Conservation (phyloP, 64 coral and sea anemone species). For the Montipora cactus region DNA sequence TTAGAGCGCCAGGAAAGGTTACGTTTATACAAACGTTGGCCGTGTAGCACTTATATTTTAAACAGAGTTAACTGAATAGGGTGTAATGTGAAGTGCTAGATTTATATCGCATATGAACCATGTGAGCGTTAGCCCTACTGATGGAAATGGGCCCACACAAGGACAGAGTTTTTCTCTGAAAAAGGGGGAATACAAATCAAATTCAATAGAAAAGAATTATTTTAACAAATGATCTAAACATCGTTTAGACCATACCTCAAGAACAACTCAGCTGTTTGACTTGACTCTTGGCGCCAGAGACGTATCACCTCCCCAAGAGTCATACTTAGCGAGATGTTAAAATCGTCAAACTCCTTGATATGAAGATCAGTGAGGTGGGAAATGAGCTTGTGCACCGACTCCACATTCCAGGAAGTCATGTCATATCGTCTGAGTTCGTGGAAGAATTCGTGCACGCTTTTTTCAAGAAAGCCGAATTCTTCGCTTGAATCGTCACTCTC, state of each 20-base stretch:
- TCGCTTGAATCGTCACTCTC: constrained; percentile 22
- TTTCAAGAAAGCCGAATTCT: constrained; percentile 17
- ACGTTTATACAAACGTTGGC: no score
- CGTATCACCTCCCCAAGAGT: constrained; percentile 78
- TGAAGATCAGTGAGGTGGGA: constrained; percentile 65
- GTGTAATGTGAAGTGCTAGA: no score
- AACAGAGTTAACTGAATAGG: no score
- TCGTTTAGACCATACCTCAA: constrained; percentile 34
- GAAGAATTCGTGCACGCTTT: constrained; percentile 58
- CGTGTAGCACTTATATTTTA: no score
- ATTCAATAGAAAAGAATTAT: no score
- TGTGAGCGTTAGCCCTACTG: no score
- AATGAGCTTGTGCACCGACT: constrained; percentile 69
- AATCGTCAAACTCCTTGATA: constrained; percentile 89
- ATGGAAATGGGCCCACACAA: no score
- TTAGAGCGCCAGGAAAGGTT: no score
- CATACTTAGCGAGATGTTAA: constrained; percentile 68
- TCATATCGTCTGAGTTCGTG: constrained; percentile 36
- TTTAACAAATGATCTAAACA: neutral
- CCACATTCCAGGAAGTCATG: constrained; percentile 63
- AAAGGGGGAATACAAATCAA: no score
- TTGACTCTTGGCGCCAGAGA: constrained; percentile 71
- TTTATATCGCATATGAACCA: no score
- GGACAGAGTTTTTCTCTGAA: no score
- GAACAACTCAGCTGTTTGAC: constrained; percentile 54